Conservation (phyloP, 2,113 vertebrate genomes). For the Aptenodytes forsteri region DNA sequence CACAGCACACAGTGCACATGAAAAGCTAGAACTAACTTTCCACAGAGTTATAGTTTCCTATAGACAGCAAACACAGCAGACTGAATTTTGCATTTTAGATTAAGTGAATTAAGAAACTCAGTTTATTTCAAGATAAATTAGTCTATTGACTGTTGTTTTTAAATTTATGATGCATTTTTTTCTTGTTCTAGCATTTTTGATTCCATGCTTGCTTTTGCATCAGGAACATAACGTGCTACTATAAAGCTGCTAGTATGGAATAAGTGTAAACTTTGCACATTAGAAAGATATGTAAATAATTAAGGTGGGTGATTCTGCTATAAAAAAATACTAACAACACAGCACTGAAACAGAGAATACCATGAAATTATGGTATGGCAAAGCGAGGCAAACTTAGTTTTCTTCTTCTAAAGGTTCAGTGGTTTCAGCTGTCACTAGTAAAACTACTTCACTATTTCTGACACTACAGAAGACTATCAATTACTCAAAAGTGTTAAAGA, state of each 20-base stretch:
- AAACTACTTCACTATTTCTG: neutral
- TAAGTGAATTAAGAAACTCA: neutral
- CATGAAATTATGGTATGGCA: neutral
- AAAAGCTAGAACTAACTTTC: neutral
- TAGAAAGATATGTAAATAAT: neutral
- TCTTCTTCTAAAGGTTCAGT: neutral
- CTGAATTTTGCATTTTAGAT: neutral
- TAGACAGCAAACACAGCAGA: neutral
- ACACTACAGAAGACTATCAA: neutral
- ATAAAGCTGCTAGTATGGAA: neutral
- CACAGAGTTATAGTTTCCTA: neutral
- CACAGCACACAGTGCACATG: neutral
- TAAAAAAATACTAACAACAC: neutral
- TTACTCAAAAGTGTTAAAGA: neutral
- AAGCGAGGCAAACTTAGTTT: neutral
- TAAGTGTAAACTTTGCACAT: neutral
- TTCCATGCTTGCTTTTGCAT: neutral
- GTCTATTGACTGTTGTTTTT: neutral
- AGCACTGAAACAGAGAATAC: neutral
- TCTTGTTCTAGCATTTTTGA: neutral
- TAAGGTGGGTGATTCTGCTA: neutral
- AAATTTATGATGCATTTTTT: neutral
- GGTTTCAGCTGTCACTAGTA: neutral
- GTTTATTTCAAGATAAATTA: neutral
- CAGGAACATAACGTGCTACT: rapidly evolving